Evolutionary conservation across 37 sponge, comb jelly and placozoan genomes (phyloP).

Genomic region (Dysidea cf. avara): DNA sequence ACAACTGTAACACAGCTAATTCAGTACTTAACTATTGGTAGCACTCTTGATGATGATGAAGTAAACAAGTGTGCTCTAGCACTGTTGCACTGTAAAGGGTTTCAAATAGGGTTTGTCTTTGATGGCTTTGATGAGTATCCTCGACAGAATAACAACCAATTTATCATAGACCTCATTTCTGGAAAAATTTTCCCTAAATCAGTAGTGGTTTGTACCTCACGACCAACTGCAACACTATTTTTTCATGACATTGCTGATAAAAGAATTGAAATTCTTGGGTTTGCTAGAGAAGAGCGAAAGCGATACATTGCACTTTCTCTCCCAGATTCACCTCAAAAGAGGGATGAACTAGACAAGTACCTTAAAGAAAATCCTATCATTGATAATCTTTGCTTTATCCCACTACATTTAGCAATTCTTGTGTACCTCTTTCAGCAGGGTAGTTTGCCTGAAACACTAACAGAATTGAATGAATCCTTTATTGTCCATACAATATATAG

Average conservation of each 20-base stretch:
- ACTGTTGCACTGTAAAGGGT: no score
- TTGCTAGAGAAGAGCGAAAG: conserved; percentile 30
- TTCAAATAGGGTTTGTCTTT: conserved; percentile 21
- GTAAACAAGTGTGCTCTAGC: no score
- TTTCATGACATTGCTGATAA: background rate
- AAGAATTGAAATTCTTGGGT: conserved; percentile 49
- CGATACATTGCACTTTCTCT: conserved; percentile 18
- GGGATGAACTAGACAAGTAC: conserved; percentile 17
- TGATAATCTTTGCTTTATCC: conserved; percentile 41
- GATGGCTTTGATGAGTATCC: conserved; percentile 64
- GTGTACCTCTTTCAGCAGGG: conserved; percentile 1
- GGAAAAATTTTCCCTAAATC: conserved; percentile 27
- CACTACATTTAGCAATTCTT: conserved; percentile 55
- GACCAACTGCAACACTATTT: conserved; percentile 24
- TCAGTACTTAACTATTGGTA: no score
- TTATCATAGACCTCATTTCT: conserved; percentile 18
- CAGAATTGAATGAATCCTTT: conserved; percentile 35
- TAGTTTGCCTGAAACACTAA: conserved; percentile 43
- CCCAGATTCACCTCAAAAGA: conserved; percentile 1
- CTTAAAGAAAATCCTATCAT: conserved; percentile 36
- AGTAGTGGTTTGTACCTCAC: conserved; percentile 28
- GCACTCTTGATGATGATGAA: no score
- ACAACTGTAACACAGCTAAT: no score
- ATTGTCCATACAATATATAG: conserved; percentile 29
- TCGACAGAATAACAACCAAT: background rate